phyloP scores from a whole-genome alignment of 2,113 vertebrate genomes.

The Cromileptes altivelis region DNA sequence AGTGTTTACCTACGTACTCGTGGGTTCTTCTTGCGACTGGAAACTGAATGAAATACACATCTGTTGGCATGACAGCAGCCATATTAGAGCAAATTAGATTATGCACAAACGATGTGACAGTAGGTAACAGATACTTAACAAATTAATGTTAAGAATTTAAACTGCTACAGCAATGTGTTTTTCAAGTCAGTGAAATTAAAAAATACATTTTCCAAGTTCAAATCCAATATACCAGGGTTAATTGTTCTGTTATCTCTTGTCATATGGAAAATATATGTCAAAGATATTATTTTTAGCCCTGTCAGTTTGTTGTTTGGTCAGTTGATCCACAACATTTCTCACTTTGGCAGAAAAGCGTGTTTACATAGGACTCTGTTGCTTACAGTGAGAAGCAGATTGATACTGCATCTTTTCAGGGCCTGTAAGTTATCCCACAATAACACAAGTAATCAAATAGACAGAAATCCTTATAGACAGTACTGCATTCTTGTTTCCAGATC shows the following conservation, averaged over 20 bases:
- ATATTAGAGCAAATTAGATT: not conserved
- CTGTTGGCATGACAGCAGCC: not conserved
- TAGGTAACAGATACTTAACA: not conserved
- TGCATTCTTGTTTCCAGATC: constrained; percentile 27
- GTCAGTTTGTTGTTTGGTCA: too few relatives aligned
- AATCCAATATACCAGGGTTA: not conserved
- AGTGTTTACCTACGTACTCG: too few relatives aligned
- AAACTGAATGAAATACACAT: too few relatives aligned
- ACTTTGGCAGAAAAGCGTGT: not conserved
- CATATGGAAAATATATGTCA: too few relatives aligned
- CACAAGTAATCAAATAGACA: constrained; percentile 12
- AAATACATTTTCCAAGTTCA: not conserved
- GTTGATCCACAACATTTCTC: too few relatives aligned
- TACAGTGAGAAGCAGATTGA: not conserved
- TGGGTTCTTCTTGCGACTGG: too few relatives aligned
- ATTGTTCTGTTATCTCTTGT: too few relatives aligned
- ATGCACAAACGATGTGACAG: not conserved
- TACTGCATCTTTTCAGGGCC: not conserved
- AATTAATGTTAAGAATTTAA: too few relatives aligned
- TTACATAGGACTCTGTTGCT: not conserved
- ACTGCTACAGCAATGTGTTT: too few relatives aligned
- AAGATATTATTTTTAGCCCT: too few relatives aligned
- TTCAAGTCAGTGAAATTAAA: not conserved
- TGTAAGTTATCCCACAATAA: not conserved
- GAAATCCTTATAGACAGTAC: constrained; percentile 26